Evolutionary conservation across 2,113 vertebrate species (phyloP).

Genomic region (Promerops cafer): DNA sequence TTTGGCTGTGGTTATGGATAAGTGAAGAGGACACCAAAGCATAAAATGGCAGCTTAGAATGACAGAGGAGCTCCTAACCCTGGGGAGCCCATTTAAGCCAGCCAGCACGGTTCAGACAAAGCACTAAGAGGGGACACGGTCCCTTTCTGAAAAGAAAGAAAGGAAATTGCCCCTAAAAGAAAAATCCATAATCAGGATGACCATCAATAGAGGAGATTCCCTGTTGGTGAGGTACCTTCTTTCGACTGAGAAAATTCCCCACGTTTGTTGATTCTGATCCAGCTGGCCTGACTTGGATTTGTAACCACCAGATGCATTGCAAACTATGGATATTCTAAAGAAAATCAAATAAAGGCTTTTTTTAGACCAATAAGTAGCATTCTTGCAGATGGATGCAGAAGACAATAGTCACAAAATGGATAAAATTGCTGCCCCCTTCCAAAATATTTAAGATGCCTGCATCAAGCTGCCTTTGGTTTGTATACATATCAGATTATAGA

Average conservation of each 20-base stretch:
- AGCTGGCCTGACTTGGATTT: slow-evolving; percentile 39
- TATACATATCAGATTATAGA: slow-evolving; percentile 78
- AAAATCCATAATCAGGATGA: slow-evolving; percentile 52
- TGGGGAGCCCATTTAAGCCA: slow-evolving; percentile 13
- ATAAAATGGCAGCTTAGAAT: slow-evolving; percentile 37
- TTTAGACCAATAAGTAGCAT: slow-evolving; percentile 43
- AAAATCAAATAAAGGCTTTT: slow-evolving; percentile 38
- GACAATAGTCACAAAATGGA: slow-evolving; percentile 49
- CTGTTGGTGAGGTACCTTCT: slow-evolving; percentile 14
- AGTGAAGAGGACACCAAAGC: slow-evolving; percentile 28
- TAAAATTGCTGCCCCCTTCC: slow-evolving; percentile 1
- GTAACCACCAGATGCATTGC: slow-evolving; percentile 12
- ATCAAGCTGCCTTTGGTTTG: slow-evolving; percentile 61
- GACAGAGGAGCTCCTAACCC: slow-evolving; percentile 31
- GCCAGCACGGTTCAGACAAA: slow-evolving; percentile 21
- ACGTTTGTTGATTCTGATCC: slow-evolving; percentile 2
- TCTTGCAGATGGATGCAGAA: slow-evolving; percentile 40
- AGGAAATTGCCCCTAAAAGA: slow-evolving; percentile 48
- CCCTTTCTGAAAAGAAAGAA: slow-evolving; percentile 39
- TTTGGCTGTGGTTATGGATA: slow-evolving; percentile 29
- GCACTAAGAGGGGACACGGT: background rate
- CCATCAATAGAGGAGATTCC: slow-evolving; percentile 36
- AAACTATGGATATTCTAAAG: slow-evolving; percentile 27
- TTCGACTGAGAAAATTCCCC: slow-evolving; percentile 13
- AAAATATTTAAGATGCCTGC: slow-evolving; percentile 47